Conservation (phyloP, 1,140 invertebrate genomes). For the Drosophila eugracilis region DNA sequence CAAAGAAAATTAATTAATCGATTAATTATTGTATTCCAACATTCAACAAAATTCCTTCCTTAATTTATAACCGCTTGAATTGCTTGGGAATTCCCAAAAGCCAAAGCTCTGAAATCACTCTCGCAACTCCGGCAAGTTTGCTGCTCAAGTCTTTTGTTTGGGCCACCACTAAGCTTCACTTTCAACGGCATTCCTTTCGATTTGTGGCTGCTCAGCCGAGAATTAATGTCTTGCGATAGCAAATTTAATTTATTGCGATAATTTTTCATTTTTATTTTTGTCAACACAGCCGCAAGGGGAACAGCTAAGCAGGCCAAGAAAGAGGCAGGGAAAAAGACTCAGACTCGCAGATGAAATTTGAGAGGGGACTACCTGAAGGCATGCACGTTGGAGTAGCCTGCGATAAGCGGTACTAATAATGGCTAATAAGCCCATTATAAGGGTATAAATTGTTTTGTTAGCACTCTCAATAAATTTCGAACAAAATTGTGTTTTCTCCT, state of each 20-base stretch:
- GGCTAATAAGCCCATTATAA: conserved; percentile 83
- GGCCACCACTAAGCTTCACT: conserved; percentile 57
- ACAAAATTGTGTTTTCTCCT: conserved; percentile 65
- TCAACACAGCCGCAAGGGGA: conserved; percentile 63
- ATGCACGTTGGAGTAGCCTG: conserved; percentile 51
- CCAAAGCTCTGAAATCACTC: too few relatives aligned
- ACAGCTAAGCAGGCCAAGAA: conserved; percentile 18
- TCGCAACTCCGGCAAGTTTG: conserved; percentile 43
- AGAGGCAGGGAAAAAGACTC: too few relatives aligned
- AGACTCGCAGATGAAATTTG: conserved; percentile 57
- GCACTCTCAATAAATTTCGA: conserved; percentile 79
- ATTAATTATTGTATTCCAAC: conserved; percentile 22
- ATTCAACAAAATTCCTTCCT: conserved; percentile 15
- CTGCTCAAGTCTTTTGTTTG: conserved; percentile 66
- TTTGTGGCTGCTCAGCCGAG: conserved; percentile 63
- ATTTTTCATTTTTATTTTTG: conserved; percentile 83
- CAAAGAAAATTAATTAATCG: conserved; percentile 39
- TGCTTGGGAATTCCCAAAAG: conserved; percentile 40
- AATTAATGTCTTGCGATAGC: conserved; percentile 82
- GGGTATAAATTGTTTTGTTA: conserved; percentile 83
- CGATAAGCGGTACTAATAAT: conserved; percentile 83
- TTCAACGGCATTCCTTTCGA: conserved; percentile 66
- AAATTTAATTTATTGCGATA: conserved; percentile 83
- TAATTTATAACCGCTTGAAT: conserved; percentile 18
- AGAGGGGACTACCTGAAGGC: conserved; percentile 41